Evolutionary conservation across 1,140 invertebrate species (phyloP), one percentile per base, ranked within the genome.

Genomic region (Ceratina calcarata): DNA sequence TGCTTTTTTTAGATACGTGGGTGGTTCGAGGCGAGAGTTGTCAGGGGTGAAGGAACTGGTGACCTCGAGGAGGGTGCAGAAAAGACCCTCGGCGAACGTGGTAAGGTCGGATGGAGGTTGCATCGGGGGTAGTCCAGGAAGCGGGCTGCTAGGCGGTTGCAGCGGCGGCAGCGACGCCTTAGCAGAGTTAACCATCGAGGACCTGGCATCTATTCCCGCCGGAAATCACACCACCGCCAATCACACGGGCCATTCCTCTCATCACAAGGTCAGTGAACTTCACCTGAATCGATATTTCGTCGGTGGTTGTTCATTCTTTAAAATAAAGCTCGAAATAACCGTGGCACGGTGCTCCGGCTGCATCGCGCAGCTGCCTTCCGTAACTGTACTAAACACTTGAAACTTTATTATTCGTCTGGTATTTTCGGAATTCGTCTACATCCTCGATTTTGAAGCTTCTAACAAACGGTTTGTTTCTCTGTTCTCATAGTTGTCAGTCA

Each of bases 131-230:
- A 69, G 69, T 65, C 73, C 80, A 72, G 74, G 85, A 77, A 70
- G 83, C 70, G 90, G 89, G 64, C 71, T 92, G 79, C 80, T 92
- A 91, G 90, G 87, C 53, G 87, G 90, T 60, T 92, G 91, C 82
- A 92, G 91, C 74, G 91, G 91, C 66, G 91, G 91, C 51, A 92
- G 78, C 84, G 91, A 92, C 91, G 91, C 91, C 66, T 91, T 92
- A 89, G 91, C 91, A 27, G 91, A 92, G 75, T 83, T 92, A 72
- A 91, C 91, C 22, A 90, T 91, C 84, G 91, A 92, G 90, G 91
- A 92, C 88, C 91, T 92, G 91, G 91, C 91, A 85, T 92, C 91
- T 72, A 91, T 92, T 84, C 91, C 91, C 70, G 89, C 90, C 80
- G 90, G 90, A 81, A 92, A 91, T 84, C 90, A 91, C 86, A 85